Evolutionary conservation across 2,888 invertebrate genomes (phyloP), one percentile per base, ranked within the genome.

Genomic region (Xestia sexstrigata): DNA sequence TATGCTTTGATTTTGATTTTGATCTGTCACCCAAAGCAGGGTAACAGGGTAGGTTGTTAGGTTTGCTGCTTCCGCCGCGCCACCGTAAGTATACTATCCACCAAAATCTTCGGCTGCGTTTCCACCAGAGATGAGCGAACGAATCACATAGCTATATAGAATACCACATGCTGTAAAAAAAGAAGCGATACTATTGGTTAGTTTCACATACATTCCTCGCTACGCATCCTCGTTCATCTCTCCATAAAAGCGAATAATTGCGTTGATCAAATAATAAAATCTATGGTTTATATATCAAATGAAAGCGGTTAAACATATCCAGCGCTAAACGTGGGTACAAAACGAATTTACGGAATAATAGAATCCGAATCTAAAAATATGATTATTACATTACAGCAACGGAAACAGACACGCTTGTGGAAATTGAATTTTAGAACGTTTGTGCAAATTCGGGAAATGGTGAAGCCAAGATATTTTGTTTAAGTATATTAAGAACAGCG

Each of bases 381-480:
- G 20, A 35, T 23, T 26, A 8, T 20, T 39, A 47, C 39, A 20
- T 2, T 26, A 58, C 30, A 30, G 35, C 8, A n/a, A 55, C 20
- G 13, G 15, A 58, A 62, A 62, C 30, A 20, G 30, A 62, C 45
- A 69, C 52, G 30, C 30, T 30, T 23, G 30, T 35, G 13, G 20
- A 71, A 47, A 74, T 74, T 72, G 20, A 60, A 74, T 74, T 74
- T 71, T 47, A 60, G 58, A 74, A 58, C 20, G 20, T 60, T 58
- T 13, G 13, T n/a, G 70, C n/a, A 35, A 58, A 55, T 55, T 35
- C n/a, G 17, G 15, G 35, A 39, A 72, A 74, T 39, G 8, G 20
- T 74, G 9, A 6, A 35, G 15, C 3, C 11, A 72, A 69, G 20
- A 62, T 62, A 2, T 1, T 68, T 47, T 66, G 39, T 66, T 49